A percentile compares a stretch with the other conserved stretches of the same genome.
Conservation (phyloP, 2,113 vertebrate genomes). For the Epinephelus moara region DNA sequence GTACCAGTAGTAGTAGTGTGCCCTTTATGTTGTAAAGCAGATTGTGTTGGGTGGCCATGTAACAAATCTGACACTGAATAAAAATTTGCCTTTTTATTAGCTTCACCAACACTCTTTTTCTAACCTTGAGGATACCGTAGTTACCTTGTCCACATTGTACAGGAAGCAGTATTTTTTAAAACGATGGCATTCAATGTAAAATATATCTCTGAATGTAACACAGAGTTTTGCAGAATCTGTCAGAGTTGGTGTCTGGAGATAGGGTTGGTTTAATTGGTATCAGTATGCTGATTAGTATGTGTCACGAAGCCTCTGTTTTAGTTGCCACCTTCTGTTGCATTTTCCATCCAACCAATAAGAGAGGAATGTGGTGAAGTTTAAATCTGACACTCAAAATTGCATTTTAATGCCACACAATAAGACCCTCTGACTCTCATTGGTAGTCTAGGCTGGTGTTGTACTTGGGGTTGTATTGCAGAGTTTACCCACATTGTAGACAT, state of each 20-base stretch:
- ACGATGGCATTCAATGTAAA: neutral
- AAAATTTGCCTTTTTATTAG: neutral
- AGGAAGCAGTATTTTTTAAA: neutral
- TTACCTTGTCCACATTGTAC: neutral
- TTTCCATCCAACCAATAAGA: neutral
- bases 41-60: neutral
- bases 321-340: neutral
- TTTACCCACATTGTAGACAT: slow-evolving; percentile 1
- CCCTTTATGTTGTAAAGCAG: neutral
- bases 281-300: neutral
- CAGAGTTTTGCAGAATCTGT: neutral
- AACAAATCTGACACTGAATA: neutral
- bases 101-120: neutral
- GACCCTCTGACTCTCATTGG: neutral
- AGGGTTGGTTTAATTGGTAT: neutral
- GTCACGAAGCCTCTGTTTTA: neutral
- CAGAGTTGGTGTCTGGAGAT: neutral
- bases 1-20: neutral
- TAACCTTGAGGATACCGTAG: neutral
- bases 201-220: too few species aligned
- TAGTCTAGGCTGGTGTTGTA: neutral
- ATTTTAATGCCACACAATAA: neutral
- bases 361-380: neutral
- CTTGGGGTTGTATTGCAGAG: slow-evolving; percentile 2
- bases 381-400: neutral